These are phyloP conservation scores for Struthio camelus DNA, from an alignment of 2,113 vertebrate species.

Conservation along the genomic window DNA sequence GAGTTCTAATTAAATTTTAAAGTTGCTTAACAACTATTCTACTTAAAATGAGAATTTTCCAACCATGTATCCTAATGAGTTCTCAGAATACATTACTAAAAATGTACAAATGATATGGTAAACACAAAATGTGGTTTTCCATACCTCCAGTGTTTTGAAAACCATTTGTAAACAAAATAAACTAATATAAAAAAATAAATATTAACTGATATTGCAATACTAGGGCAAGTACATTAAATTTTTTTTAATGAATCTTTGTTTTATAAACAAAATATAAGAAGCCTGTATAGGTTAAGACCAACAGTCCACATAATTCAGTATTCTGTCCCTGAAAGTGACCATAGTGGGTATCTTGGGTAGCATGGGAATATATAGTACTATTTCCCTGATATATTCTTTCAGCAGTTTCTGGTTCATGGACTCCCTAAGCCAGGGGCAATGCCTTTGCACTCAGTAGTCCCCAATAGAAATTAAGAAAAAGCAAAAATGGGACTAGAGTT, in stretches of 20 bases:
- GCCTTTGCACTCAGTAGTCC: background rate
- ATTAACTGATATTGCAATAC: slow-evolving; percentile 1
- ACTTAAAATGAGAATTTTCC: slow-evolving; percentile 69
- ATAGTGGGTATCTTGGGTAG: fast-evolving
- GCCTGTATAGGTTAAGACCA: background rate
- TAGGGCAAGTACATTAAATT: background rate
- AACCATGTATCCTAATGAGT: slow-evolving; percentile 58
- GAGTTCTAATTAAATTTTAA: slow-evolving; percentile 75
- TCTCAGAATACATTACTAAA: slow-evolving; percentile 63
- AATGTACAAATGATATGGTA: slow-evolving; percentile 34
- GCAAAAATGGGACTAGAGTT: background rate
- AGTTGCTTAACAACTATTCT: slow-evolving; percentile 68
- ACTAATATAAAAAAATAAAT: slow-evolving; percentile 20
- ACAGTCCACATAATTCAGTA: background rate
- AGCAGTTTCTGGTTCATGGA: background rate
- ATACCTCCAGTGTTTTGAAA: slow-evolving; percentile 8
- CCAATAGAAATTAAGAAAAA: background rate
- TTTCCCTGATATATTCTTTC: background rate
- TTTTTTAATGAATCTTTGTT: background rate
- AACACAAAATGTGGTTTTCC: slow-evolving; percentile 30
- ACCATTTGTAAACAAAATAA: slow-evolving; percentile 53
- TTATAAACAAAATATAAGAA: background rate
- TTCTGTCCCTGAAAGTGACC: background rate
- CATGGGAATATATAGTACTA: background rate
- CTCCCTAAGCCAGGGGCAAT: background rate